A percentile compares a stretch with the other conserved stretches of the same genome.
phyloP scores from a whole-genome alignment of 2,797 vertebrate species.

The Poecilia velifera region DNA sequence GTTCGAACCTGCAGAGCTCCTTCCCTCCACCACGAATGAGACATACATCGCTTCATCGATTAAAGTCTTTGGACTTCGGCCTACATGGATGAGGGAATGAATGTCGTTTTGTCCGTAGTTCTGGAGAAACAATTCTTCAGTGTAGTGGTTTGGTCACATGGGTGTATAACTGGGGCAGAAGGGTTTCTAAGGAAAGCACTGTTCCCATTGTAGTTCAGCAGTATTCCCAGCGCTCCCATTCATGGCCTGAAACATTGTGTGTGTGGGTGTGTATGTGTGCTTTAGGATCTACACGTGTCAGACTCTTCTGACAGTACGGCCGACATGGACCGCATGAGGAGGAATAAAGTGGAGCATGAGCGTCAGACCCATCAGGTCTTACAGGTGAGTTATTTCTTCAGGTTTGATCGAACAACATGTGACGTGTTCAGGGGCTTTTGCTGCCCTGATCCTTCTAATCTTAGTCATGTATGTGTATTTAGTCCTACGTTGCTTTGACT shows the following conservation, averaged over 20 bases:
- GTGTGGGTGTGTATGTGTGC: constrained; percentile 21
- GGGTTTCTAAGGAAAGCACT: constrained; percentile 75
- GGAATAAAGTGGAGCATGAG: constrained; percentile 68
- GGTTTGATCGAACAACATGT: not conserved
- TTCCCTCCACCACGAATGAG: constrained; percentile 6
- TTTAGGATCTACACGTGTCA: constrained; percentile 77
- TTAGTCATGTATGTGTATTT: not conserved
- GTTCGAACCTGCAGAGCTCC: constrained; percentile 25
- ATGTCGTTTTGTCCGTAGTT: constrained; percentile 41
- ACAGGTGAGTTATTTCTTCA: constrained; percentile 82
- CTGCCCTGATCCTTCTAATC: not conserved
- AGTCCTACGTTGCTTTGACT: not conserved
- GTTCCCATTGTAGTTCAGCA: constrained; percentile 75
- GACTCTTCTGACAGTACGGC: constrained; percentile 61
- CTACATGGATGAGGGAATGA: constrained; percentile 39
- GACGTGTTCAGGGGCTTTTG: not conserved
- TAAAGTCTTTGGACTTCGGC: constrained; percentile 9
- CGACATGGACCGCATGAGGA: constrained; percentile 83
- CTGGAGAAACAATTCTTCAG: constrained; percentile 69
- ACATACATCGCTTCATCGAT: not conserved
- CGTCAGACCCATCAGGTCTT: constrained; percentile 82
- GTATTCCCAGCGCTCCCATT: constrained; percentile 69
- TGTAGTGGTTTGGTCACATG: constrained; percentile 74
- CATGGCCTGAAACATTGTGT: constrained; percentile 39
- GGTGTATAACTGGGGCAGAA: constrained; percentile 72